Evolutionary conservation across 2,113 vertebrate species (phyloP).

Genomic region (Pheucticus melanocephalus): DNA sequence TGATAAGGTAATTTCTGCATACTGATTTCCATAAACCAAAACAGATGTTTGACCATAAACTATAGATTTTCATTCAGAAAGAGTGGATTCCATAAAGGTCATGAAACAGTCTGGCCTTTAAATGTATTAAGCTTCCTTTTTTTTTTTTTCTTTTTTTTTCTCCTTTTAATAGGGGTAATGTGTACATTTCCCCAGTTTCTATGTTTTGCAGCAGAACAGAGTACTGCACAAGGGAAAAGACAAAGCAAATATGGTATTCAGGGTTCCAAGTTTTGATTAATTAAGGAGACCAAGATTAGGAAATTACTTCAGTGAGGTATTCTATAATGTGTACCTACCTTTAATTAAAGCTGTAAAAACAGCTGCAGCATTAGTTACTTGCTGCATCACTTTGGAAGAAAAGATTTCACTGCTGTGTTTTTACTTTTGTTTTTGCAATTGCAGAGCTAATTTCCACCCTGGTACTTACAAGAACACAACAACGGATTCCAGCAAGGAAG

Average conservation of each 20-base stretch:
- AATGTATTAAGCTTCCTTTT: background rate
- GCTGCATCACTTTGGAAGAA: background rate
- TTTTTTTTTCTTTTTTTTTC: background rate
- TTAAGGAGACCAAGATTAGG: background rate
- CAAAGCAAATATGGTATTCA: background rate
- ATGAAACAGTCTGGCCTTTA: background rate
- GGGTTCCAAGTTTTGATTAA: background rate
- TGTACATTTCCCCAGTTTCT: background rate
- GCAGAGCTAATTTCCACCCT: background rate
- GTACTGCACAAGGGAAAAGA: background rate
- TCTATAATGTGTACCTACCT: background rate
- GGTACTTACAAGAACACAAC: background rate
- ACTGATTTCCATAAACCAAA: background rate
- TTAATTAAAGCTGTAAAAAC: background rate
- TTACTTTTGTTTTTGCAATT: background rate
- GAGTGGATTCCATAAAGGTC: background rate
- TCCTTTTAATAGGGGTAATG: background rate
- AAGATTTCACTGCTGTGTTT: background rate
- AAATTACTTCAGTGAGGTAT: background rate
- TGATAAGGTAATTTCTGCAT: background rate
- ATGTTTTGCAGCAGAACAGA: background rate
- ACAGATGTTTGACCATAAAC: background rate
- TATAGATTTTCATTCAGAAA: background rate
- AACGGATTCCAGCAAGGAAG: background rate
- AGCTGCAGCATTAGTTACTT: background rate